Evolutionary conservation across 1,140 invertebrate genomes (phyloP).

Genomic region (Drosophila arawakana): DNA sequence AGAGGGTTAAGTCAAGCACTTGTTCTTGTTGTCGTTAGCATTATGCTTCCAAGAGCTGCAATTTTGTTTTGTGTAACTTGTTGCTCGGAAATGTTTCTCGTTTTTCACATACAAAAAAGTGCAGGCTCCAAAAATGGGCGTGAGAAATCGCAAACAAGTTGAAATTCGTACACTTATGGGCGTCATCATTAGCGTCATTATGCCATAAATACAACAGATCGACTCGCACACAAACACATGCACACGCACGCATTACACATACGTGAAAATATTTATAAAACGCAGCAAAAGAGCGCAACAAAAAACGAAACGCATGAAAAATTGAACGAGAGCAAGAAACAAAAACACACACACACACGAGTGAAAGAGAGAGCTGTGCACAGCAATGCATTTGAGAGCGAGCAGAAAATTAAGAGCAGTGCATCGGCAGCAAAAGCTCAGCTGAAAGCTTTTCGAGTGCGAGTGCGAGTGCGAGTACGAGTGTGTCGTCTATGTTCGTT

Average conservation of each 20-base stretch:
- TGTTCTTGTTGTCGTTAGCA: slow-evolving; percentile 6
- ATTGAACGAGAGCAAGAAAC: slow-evolving; percentile 11
- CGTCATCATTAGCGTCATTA: slow-evolving; percentile 64
- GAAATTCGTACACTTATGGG: slow-evolving; percentile 39
- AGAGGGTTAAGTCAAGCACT: slow-evolving; percentile 8
- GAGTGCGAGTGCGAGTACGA: too few species aligned
- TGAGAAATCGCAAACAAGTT: slow-evolving; percentile 60
- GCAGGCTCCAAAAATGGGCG: slow-evolving; percentile 63
- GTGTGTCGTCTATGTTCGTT: too few species aligned
- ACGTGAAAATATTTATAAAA: slow-evolving; percentile 25
- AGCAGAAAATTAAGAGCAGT: too few species aligned
- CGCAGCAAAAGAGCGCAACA: not conserved
- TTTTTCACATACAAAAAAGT: slow-evolving; percentile 14
- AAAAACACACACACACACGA: not conserved
- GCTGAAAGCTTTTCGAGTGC: slow-evolving; percentile 7
- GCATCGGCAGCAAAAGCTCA: slow-evolving; percentile 1
- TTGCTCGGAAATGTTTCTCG: slow-evolving; percentile 27
- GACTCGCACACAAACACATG: not conserved
- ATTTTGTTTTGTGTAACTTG: not conserved
- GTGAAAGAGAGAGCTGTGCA: not conserved
- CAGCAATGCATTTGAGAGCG: not conserved
- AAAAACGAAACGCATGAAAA: slow-evolving; percentile 25
- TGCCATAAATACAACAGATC: slow-evolving; percentile 32
- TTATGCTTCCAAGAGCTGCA: slow-evolving; percentile 18
- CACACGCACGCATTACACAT: not conserved